A percentile compares a stretch with the other conserved stretches of the same genome.
Conservation (phyloP, 2,888 invertebrate species). For the Gisinianus flammeolus region DNA sequence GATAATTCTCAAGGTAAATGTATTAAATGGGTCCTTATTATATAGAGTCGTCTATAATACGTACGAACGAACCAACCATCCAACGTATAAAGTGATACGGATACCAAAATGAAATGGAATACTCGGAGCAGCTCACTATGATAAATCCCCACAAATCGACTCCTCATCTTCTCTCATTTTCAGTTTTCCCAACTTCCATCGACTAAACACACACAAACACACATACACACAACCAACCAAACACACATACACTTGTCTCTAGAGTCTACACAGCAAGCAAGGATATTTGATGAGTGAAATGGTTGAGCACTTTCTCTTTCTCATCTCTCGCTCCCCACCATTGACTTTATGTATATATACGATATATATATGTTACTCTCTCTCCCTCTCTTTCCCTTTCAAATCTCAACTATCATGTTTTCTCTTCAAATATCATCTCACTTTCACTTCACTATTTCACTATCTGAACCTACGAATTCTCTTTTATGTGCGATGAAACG, state of each 20-base stretch:
- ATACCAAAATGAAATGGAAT: too few relatives aligned
- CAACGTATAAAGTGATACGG: too few relatives aligned
- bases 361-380: background rate
- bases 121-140: background rate
- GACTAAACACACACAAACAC: background rate
- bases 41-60: background rate
- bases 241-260: background rate
- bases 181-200: background rate
- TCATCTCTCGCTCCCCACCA: background rate
- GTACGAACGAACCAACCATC: background rate
- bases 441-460: background rate
- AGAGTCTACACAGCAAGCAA: background rate
- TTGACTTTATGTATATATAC: background rate
- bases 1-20: background rate
- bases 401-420: background rate
- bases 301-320: background rate
- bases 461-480: slow-evolving; percentile 12
- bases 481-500: slow-evolving; percentile 6
- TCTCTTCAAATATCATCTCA: background rate
- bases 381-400: background rate
- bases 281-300: background rate
- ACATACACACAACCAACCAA: background rate
- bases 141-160: slow-evolving; percentile 16
- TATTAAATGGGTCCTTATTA: background rate
- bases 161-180: slow-evolving; percentile 17